These are phyloP conservation scores for Eudorcas thomsonii DNA, from an alignment of 2,113 vertebrate species.

Conservation along the genomic window DNA sequence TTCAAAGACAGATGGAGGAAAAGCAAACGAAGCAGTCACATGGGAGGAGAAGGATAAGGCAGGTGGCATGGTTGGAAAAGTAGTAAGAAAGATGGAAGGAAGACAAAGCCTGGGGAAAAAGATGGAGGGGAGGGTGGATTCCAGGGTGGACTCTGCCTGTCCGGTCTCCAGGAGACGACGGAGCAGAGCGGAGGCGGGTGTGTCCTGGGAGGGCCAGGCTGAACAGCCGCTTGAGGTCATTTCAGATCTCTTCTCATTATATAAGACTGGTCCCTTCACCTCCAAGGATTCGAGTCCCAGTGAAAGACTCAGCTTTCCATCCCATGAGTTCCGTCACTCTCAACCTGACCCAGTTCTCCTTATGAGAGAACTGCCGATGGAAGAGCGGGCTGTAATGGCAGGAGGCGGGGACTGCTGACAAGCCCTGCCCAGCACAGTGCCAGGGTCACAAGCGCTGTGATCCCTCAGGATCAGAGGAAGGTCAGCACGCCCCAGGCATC, in stretches of 20 bases:
- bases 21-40: not conserved
- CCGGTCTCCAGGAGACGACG: not conserved
- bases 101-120: not conserved
- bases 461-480: not conserved
- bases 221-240: not conserved
- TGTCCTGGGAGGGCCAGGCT: not conserved
- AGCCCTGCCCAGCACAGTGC: not conserved
- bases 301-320: not conserved
- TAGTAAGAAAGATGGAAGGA: not conserved
- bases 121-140: not conserved
- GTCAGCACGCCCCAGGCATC: not conserved
- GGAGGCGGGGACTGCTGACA: not conserved
- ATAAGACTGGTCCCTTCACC: not conserved
- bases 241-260: not conserved
- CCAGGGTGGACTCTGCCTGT: not conserved
- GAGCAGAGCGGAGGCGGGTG: not conserved
- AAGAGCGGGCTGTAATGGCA: fast-evolving
- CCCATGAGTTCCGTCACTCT: not conserved
- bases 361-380: not conserved
- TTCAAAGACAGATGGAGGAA: not conserved
- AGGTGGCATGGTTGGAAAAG: not conserved
- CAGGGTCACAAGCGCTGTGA: not conserved
- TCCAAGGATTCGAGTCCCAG: not conserved
- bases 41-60: not conserved
- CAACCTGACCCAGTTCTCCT: not conserved